phyloP scores from a whole-genome alignment of 2,113 vertebrate genomes.

The Tragelaphus strepsiceros region DNA sequence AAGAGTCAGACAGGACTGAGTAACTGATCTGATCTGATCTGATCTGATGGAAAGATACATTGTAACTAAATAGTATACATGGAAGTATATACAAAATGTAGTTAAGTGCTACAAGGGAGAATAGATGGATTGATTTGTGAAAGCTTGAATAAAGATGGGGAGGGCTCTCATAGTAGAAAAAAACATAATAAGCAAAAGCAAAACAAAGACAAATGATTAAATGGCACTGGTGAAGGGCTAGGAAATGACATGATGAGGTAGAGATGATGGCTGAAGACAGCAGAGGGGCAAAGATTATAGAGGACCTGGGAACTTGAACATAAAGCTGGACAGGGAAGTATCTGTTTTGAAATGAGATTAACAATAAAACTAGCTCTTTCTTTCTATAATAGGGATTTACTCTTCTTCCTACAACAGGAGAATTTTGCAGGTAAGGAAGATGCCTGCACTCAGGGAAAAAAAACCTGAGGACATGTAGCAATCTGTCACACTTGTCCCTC shows the following conservation, averaged over 20 bases:
- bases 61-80: background rate
- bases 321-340: background rate
- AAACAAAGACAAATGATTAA: background rate
- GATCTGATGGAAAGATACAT: background rate
- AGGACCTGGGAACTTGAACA: background rate
- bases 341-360: background rate
- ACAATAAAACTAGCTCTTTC: background rate
- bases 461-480: background rate
- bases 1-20: no score
- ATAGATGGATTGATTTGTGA: background rate
- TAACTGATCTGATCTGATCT: no score
- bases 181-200: background rate
- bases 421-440: background rate
- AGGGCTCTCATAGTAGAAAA: background rate
- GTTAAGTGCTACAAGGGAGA: background rate
- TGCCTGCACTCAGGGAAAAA: background rate
- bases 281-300: background rate
- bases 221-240: background rate
- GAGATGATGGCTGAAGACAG: background rate
- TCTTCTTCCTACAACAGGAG: background rate
- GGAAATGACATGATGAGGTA: background rate
- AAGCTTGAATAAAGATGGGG: background rate
- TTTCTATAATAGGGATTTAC: background rate
- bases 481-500: background rate
- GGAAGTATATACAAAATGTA: background rate